Percentiles rank a stretch among this genome's conserved stretches.
Evolutionary conservation across 2,797 vertebrate genomes (phyloP).

Genomic region (Oreochromis grahami): DNA sequence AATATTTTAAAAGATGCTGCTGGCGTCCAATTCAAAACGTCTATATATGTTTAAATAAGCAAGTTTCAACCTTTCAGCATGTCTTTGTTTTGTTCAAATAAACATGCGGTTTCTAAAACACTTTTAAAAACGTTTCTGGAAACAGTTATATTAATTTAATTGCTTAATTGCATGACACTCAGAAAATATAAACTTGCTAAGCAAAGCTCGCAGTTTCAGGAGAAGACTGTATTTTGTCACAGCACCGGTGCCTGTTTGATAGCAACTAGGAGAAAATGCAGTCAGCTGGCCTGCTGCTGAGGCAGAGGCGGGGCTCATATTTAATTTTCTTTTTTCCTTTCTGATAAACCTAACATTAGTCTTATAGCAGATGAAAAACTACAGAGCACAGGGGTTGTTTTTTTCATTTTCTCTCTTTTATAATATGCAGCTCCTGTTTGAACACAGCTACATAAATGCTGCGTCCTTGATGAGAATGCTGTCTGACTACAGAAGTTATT

Average conservation of each 20-base stretch:
- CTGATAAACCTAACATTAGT: not conserved
- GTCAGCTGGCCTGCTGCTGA: not conserved
- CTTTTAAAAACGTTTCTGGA: not conserved
- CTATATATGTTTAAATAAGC: not conserved
- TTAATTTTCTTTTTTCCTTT: not conserved
- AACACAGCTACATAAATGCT: rapidly evolving
- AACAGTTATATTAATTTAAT: conserved; percentile 4
- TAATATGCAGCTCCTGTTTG: not conserved
- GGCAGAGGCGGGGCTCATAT: not conserved
- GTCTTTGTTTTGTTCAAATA: not conserved
- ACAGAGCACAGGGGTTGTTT: not conserved
- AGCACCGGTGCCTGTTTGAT: conserved; percentile 8
- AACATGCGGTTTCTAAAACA: not conserved
- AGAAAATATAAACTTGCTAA: not conserved
- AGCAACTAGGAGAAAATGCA: not conserved
- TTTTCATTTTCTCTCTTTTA: not conserved
- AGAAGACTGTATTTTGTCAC: not conserved
- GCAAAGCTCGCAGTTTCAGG: not conserved
- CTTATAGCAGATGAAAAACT: not conserved
- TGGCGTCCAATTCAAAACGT: not conserved
- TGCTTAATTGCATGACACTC: conserved; percentile 1
- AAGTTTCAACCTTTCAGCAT: not conserved
- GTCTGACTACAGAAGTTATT: not conserved
- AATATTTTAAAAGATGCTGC: not conserved
- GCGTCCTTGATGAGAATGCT: not conserved